phyloP scores from a whole-genome alignment of 1,140 invertebrate genomes.

The Drosophila pallidifrons region DNA sequence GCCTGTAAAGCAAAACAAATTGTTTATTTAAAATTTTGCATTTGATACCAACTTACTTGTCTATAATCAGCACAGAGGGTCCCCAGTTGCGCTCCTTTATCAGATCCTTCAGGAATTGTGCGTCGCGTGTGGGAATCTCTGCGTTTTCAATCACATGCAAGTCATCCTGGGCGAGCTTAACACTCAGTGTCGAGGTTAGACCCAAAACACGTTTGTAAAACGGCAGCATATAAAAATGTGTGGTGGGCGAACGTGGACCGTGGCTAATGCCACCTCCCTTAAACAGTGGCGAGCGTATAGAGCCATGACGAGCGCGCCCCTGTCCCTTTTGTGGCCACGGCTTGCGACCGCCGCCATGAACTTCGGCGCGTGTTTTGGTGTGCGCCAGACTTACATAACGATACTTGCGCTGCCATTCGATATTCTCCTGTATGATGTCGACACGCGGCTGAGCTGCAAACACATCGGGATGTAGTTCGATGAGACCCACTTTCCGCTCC shows the following conservation, averaged over 20 bases:
- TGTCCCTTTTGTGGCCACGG: conserved; percentile 98
- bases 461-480: conserved; percentile 95
- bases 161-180: conserved; percentile 98
- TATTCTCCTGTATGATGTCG: conserved; percentile 95
- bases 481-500: conserved; percentile 92
- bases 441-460: conserved; percentile 94
- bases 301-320: conserved; percentile 95
- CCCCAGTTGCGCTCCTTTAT: conserved; percentile 96
- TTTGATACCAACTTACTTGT: conserved; percentile 88
- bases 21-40: not conserved
- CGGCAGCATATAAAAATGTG: conserved; percentile 97
- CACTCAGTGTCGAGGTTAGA: conserved; percentile 92
- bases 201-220: conserved; percentile 91
- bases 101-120: conserved; percentile 92
- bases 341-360: conserved; percentile 94
- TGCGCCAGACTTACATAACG: conserved; percentile 91
- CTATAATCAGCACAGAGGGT: conserved; percentile 96
- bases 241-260: conserved; percentile 94
- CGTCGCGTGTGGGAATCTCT: conserved; percentile 93
- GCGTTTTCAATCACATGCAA: conserved; percentile 95
- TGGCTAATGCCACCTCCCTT: conserved; percentile 92
- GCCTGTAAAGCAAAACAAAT: conserved; percentile 85
- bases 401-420: conserved; percentile 95
- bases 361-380: conserved; percentile 92
- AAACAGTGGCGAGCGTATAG: conserved; percentile 94